A percentile compares a stretch with the other conserved stretches of the same genome.
phyloP scores from a whole-genome alignment of 2,888 invertebrate species.

The Ryuthela nishihirai region DNA sequence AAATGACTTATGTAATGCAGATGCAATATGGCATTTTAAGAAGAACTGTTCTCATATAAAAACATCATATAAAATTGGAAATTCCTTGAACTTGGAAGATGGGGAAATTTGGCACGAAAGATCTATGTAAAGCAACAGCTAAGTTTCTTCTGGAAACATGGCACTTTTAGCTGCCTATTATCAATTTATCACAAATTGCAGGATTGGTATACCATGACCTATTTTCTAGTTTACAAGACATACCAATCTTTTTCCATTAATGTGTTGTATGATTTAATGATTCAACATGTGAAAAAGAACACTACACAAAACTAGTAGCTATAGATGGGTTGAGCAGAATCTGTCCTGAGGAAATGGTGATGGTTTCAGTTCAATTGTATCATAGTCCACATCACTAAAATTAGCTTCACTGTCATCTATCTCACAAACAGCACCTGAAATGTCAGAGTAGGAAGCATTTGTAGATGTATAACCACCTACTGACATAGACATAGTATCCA shows the following conservation, averaged over 20 bases:
- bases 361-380: constrained; percentile 42
- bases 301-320: constrained; percentile 6
- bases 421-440: constrained; percentile 84
- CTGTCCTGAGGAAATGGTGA: constrained; percentile 25
- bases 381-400: constrained; percentile 46
- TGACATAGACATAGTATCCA: constrained; percentile 66
- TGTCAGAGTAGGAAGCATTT: constrained; percentile 72
- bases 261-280: too few relatives aligned
- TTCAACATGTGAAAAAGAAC: too few relatives aligned
- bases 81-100: too few relatives aligned
- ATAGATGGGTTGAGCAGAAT: constrained; percentile 38
- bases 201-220: constrained; percentile 23
- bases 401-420: constrained; percentile 63
- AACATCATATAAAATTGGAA: too few relatives aligned
- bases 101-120: too few relatives aligned
- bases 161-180: constrained; percentile 26
- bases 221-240: too few relatives aligned
- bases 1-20: too few relatives aligned
- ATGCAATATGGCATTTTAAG: too few relatives aligned
- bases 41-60: too few relatives aligned
- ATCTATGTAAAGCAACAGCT: too few relatives aligned
- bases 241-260: too few relatives aligned
- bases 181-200: constrained; percentile 28
- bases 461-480: constrained; percentile 59
- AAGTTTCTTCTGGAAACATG: constrained; percentile 10